A percentile compares a stretch with the other conserved stretches of the same genome.
phyloP scores from a whole-genome alignment of 2,113 vertebrate genomes.

The Chloroceryle aenea region DNA sequence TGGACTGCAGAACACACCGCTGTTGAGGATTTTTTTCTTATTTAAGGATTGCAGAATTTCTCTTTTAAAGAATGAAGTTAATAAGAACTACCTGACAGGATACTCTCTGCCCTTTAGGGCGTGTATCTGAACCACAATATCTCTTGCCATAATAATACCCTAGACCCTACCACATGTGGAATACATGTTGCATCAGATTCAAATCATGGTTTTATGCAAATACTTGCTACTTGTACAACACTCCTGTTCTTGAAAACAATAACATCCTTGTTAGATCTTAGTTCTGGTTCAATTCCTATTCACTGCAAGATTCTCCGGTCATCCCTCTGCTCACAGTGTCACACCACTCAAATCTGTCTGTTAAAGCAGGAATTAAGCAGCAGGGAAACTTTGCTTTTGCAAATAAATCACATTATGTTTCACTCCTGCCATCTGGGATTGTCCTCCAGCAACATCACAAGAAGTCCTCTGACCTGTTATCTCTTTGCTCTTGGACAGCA shows the following conservation, averaged over 20 bases:
- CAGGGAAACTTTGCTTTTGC: neutral
- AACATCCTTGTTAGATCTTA: neutral
- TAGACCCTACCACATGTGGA: neutral
- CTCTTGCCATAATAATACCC: neutral
- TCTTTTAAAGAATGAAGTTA: neutral
- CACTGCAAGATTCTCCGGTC: neutral
- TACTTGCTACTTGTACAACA: neutral
- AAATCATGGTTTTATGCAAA: neutral
- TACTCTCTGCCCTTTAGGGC: neutral
- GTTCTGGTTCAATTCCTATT: neutral
- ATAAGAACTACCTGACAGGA: neutral
- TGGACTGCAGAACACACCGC: neutral
- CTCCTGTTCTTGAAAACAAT: neutral
- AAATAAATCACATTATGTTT: neutral
- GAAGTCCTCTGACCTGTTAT: neutral
- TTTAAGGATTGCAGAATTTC: neutral
- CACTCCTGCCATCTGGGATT: neutral
- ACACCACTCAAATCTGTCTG: neutral
- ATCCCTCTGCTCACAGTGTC: neutral
- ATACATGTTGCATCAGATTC: neutral
- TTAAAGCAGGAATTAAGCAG: neutral
- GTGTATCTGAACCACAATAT: neutral
- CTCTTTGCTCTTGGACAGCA: neutral
- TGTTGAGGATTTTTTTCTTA: neutral
- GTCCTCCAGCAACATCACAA: neutral